Base-by-base conservation (phyloP, 2,113 vertebrate genomes). In the Corythoichthys intestinalis region DNA sequence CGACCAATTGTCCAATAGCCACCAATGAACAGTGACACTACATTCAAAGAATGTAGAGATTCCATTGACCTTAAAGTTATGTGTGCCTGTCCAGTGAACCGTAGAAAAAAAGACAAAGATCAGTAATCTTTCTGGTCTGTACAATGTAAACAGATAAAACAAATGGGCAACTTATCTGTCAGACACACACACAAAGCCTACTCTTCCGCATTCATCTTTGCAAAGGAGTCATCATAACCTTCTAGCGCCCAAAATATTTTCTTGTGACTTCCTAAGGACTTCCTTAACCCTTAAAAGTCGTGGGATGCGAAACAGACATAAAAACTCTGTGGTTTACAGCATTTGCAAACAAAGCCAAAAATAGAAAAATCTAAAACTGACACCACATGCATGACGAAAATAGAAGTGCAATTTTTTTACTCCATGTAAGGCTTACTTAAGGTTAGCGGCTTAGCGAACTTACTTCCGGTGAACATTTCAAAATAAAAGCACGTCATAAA, bases 71-170 rank as follows among this genome's bases (percentile, higher is more conserved):
- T 57, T 47, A 53, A 41, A 75, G 81, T 81, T 71, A 78, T 46
- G 68, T 70, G 80, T 83, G 60, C 54, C 35, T 67, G 63, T 38
- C 67, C 44, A 15, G 28, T 15, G 28, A 80, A 74, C 70, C 20
- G 49, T 4, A 7, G 2, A 64, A 81, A 60, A 83, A 72, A 74
- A 12, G 76, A 81, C 71, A 58, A 52, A 10, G 38, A 38, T 34
- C 20, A 38, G 34, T 52, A 69, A 68, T 35, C 60, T 66, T 53
- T 73, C 66, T 76, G 44, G 68, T 47, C 44, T 65, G 64, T 61
- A 69, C 79, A 71, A 66, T 80, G 75, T 68, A 54, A 17, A 52
- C 54, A 74, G 64, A 52, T 44, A 41, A 77, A 73, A 72, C 65
- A 58, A 35, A 39, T 1, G 6, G 50, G 57, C 57, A 62, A 52